phyloP scores from a whole-genome alignment of 1,140 invertebrate genomes.

The Tetramorium parvispinum region DNA sequence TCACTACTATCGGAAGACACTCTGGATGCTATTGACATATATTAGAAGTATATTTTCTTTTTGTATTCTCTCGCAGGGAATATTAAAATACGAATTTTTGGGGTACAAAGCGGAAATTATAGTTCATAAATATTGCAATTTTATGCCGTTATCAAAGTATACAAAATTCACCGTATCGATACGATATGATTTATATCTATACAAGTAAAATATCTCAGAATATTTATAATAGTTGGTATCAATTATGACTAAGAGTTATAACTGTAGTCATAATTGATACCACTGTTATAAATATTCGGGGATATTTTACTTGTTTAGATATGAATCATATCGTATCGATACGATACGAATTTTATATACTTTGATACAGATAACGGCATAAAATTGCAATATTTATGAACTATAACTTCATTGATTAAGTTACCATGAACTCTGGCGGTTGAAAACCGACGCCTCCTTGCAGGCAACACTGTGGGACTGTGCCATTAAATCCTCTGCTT shows the following conservation, averaged over 20 bases:
- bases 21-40: conserved; percentile 89
- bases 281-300: not conserved
- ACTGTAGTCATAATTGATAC: not conserved
- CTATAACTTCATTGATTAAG: not conserved
- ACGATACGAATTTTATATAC: not conserved
- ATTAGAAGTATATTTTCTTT: not conserved
- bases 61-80: not conserved
- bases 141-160: not conserved
- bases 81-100: conserved; percentile 6
- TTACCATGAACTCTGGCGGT: conserved; percentile 88
- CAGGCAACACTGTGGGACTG: conserved; percentile 92
- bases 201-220: not conserved
- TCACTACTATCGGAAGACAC: conserved; percentile 93
- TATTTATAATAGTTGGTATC: not conserved
- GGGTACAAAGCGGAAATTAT: not conserved
- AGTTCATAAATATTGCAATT: not conserved
- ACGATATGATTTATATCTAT: not conserved
- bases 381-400: not conserved
- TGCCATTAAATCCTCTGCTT: conserved; percentile 91
- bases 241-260: not conserved
- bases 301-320: not conserved
- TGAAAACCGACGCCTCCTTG: conserved; percentile 88
- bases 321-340: not conserved
- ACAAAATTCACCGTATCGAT: not conserved
- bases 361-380: not conserved